A percentile compares a stretch with the other conserved stretches of the same genome.
Evolutionary conservation across 2,113 vertebrate genomes (phyloP).

Genomic region (Notothenia rossii): DNA sequence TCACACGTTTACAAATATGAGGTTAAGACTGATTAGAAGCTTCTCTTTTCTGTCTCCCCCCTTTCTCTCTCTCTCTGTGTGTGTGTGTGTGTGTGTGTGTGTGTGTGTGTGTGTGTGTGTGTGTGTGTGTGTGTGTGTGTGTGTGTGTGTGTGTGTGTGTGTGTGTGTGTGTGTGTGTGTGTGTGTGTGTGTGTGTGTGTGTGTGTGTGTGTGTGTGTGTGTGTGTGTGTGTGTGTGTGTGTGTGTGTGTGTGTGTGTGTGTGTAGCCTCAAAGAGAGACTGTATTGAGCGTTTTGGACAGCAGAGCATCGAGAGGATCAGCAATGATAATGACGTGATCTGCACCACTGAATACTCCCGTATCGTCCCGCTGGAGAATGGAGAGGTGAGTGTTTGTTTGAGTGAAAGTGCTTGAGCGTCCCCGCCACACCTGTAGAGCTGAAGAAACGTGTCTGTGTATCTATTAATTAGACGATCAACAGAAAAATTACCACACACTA

Average conservation of each 20-base stretch:
- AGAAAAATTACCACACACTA: no score
- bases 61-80: background rate
- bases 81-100: no score
- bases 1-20: background rate
- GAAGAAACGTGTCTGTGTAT: no score
- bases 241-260: slow-evolving; percentile 34
- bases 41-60: background rate
- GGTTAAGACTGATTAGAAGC: slow-evolving; percentile 1
- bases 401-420: background rate
- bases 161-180: slow-evolving; percentile 7
- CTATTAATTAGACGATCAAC: no score
- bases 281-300: slow-evolving; percentile 94
- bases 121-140: slow-evolving; percentile 17
- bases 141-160: slow-evolving; percentile 10
- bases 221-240: slow-evolving; percentile 3
- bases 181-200: slow-evolving; percentile 35
- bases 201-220: slow-evolving; percentile 30
- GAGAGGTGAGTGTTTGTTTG: slow-evolving; percentile 86
- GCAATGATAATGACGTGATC: slow-evolving; percentile 86
- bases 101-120: background rate
- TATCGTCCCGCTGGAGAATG: slow-evolving; percentile 95
- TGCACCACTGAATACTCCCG: slow-evolving; percentile 95
- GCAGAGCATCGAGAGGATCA: slow-evolving; percentile 89
- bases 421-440: background rate
- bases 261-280: slow-evolving; percentile 93